phyloP scores from a whole-genome alignment of 2,797 vertebrate species.

The Gymnocypris eckloni region DNA sequence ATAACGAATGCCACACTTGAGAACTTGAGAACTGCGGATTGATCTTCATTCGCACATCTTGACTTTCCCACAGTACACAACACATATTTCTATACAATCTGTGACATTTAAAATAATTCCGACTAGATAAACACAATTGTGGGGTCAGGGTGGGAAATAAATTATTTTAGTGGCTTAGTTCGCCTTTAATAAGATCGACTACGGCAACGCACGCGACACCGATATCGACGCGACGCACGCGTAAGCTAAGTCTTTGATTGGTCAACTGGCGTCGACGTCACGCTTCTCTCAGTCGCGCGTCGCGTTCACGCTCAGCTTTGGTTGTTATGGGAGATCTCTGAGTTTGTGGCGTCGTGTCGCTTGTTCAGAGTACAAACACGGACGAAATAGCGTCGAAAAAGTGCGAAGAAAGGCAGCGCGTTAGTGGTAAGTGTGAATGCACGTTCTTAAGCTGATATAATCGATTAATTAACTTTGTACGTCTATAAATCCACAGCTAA shows the following conservation, averaged over 20 bases:
- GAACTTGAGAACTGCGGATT: background rate
- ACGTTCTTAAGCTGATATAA: background rate
- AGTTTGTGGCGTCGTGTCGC: background rate
- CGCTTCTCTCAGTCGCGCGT: background rate
- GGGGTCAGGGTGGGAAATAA: background rate
- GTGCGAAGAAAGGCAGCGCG: background rate
- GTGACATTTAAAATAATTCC: background rate
- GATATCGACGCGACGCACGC: background rate
- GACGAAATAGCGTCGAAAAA: background rate
- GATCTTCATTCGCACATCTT: background rate
- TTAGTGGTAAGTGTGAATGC: background rate
- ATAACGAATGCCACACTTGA: background rate
- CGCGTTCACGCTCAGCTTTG: background rate
- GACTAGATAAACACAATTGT: background rate
- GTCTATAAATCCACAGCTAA: background rate
- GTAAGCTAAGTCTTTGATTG: background rate
- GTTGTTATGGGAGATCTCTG: background rate
- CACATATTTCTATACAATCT: background rate
- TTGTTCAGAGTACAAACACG: background rate
- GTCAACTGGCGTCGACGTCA: background rate
- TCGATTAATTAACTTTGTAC: background rate
- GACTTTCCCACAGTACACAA: background rate
- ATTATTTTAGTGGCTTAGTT: no score
- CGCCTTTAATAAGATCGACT: conserved; percentile 30
- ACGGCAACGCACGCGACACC: conserved; percentile 30